Percentiles rank a stretch among this genome's conserved stretches.
Evolutionary conservation across 2,888 invertebrate species (phyloP).

Genomic region (Trachelus tabidus): DNA sequence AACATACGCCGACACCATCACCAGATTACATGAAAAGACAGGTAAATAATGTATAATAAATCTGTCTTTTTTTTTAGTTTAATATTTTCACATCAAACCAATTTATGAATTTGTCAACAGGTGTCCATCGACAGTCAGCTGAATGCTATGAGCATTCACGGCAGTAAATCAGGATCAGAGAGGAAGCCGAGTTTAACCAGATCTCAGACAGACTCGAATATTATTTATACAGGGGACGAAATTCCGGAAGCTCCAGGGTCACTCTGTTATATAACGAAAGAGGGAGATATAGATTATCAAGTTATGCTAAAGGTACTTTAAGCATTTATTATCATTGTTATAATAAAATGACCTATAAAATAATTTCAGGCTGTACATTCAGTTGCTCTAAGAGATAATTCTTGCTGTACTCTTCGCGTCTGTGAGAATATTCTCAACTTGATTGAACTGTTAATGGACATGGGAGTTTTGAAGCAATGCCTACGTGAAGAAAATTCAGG

Average conservation of each 20-base stretch:
- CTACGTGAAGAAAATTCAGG: slow-evolving; percentile 68
- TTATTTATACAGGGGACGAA: slow-evolving; percentile 88
- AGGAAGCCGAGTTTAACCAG: slow-evolving; percentile 81
- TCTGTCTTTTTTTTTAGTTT: not conserved
- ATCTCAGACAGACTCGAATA: slow-evolving; percentile 93
- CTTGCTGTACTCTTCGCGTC: slow-evolving; percentile 86
- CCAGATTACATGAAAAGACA: slow-evolving; percentile 87
- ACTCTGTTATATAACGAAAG: slow-evolving; percentile 90
- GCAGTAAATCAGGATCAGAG: slow-evolving; percentile 69
- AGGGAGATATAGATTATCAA: slow-evolving; percentile 93
- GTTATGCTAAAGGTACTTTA: slow-evolving; percentile 81
- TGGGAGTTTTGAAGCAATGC: slow-evolving; percentile 80
- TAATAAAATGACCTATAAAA: not conserved
- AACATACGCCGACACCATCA: slow-evolving; percentile 93
- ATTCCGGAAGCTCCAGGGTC: slow-evolving; percentile 91
- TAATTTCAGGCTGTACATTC: slow-evolving; percentile 82
- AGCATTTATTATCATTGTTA: not conserved
- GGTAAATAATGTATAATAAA: slow-evolving; percentile 64
- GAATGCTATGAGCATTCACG: slow-evolving; percentile 74
- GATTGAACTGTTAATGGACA: slow-evolving; percentile 90
- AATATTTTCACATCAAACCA: slow-evolving; percentile 2
- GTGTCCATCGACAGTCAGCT: slow-evolving; percentile 88
- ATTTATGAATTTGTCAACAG: slow-evolving; percentile 63
- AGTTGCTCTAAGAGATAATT: slow-evolving; percentile 85
- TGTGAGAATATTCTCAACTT: slow-evolving; percentile 94